phyloP scores from a whole-genome alignment of 2,888 invertebrate genomes.

The Eugnorisma glareosa region DNA sequence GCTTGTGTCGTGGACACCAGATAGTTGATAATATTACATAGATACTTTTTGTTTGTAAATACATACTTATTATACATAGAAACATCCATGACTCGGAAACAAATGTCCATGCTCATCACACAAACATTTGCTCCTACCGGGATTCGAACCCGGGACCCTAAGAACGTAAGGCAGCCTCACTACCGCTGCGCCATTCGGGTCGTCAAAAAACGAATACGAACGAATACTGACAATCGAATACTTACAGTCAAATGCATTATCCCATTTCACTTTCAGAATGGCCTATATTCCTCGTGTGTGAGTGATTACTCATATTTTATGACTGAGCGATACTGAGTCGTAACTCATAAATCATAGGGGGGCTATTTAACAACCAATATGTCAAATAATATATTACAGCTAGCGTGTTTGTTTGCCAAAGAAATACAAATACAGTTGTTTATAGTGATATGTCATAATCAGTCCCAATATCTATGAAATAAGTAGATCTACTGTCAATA shows the following conservation, averaged over 20 bases:
- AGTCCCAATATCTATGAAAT: constrained; percentile 17
- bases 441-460: constrained; percentile 9
- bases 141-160: no score
- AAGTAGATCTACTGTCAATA: not conserved
- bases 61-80: no score
- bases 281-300: not conserved
- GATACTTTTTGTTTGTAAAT: no score
- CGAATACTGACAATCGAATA: no score
- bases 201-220: no score
- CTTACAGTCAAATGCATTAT: not conserved
- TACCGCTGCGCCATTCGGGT: no score
- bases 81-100: no score
- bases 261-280: not conserved
- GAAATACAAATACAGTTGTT: not conserved
- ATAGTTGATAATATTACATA: no score
- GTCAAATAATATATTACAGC: constrained; percentile 38
- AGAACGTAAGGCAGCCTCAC: no score
- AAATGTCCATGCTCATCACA: no score
- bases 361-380: constrained; percentile 45
- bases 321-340: constrained; percentile 20
- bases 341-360: constrained; percentile 50
- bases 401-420: constrained; percentile 22
- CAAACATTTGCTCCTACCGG: no score
- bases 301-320: constrained; percentile 35
- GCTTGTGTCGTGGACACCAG: no score